phyloP scores from a whole-genome alignment of 2,113 vertebrate genomes.

The Cromileptes altivelis region DNA sequence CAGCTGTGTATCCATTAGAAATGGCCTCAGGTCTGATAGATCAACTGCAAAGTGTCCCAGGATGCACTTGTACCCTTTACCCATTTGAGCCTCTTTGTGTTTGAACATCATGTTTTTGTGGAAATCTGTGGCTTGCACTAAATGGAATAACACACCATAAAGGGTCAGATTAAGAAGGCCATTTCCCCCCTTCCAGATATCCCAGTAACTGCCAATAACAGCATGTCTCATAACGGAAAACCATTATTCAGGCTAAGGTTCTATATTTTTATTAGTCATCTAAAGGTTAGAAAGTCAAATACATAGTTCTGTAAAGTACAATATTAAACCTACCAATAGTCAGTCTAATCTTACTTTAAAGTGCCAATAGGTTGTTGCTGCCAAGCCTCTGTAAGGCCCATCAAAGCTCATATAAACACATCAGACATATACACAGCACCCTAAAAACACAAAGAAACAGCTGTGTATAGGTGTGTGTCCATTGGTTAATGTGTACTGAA shows the following conservation, averaged over 20 bases:
- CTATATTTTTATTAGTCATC: background rate
- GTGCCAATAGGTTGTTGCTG: constrained; percentile 14
- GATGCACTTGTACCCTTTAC: background rate
- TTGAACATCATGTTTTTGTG: background rate
- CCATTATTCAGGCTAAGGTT: background rate
- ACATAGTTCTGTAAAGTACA: background rate
- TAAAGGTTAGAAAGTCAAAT: background rate
- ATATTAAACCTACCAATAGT: background rate
- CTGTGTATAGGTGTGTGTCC: constrained; percentile 35
- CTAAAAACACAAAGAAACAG: constrained; percentile 42
- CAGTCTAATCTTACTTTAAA: constrained; percentile 4
- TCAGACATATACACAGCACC: constrained; percentile 50
- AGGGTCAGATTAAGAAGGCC: background rate
- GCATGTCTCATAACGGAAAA: background rate
- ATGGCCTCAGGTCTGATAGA: background rate
- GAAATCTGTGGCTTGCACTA: background rate
- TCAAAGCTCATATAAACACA: constrained; percentile 53
- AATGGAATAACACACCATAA: background rate
- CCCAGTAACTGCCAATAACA: background rate
- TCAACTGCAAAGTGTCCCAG: background rate
- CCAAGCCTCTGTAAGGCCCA: constrained; percentile 33
- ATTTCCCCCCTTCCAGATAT: background rate
- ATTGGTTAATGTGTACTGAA: constrained; percentile 43
- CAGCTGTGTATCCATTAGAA: background rate
- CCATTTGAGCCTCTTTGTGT: background rate